These are phyloP conservation scores for Enteromius thamalakanensis DNA, from an alignment of 2,797 vertebrate genomes.

Conservation along the genomic window DNA sequence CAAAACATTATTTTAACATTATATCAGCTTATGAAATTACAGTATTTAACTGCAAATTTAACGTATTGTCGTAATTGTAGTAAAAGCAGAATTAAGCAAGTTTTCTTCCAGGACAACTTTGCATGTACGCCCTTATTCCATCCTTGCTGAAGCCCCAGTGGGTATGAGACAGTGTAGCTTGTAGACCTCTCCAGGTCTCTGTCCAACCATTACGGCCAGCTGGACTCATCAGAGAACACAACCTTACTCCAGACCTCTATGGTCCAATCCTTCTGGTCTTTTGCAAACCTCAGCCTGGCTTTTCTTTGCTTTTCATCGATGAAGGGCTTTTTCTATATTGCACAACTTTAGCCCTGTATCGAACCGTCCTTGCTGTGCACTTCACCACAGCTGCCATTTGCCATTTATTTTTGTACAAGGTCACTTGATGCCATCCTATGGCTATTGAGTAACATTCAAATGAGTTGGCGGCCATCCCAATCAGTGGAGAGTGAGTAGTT, in stretches of 20 bases:
- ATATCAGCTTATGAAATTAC: too few species aligned
- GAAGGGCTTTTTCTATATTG: too few species aligned
- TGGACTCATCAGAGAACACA: neutral
- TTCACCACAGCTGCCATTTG: neutral
- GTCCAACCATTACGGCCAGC: neutral
- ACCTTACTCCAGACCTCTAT: too few species aligned
- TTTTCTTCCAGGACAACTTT: too few species aligned
- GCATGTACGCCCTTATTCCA: too few species aligned
- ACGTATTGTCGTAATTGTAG: neutral
- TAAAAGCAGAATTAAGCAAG: neutral
- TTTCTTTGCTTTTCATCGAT: too few species aligned
- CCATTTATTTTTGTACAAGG: neutral
- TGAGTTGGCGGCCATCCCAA: neutral
- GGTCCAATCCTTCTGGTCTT: too few species aligned
- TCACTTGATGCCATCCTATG: neutral
- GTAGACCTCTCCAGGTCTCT: neutral
- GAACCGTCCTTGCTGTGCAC: neutral
- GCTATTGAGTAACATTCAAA: neutral
- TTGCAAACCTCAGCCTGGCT: too few species aligned
- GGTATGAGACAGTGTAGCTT: too few species aligned
- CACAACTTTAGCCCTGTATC: neutral
- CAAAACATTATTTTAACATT: too few species aligned
- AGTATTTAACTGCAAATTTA: too few species aligned
- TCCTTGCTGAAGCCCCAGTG: too few species aligned
- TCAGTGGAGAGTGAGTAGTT: neutral